These are phyloP conservation scores for Nannoperca australis DNA, from an alignment of 2,797 vertebrate genomes.

Conservation along the genomic window DNA sequence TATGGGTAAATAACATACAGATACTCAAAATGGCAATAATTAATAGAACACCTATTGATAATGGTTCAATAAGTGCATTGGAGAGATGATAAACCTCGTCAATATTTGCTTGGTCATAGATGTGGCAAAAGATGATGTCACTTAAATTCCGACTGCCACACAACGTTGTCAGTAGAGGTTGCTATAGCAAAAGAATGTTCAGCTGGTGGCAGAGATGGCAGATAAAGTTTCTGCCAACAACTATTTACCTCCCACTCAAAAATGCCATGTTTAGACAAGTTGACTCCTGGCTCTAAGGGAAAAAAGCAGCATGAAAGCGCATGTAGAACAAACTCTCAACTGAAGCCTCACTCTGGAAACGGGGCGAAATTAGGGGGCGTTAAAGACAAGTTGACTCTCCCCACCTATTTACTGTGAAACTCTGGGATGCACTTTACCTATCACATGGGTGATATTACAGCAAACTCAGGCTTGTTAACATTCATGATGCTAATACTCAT, in stretches of 20 bases:
- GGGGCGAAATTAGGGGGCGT: not conserved
- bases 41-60: too few species aligned
- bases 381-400: not conserved
- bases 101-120: too few species aligned
- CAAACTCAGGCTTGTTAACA: too few species aligned
- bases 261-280: not conserved
- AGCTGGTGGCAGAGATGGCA: not conserved
- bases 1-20: not conserved
- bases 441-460: not conserved
- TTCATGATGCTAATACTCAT: not conserved
- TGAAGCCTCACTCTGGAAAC: not conserved
- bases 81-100: not conserved
- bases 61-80: not conserved
- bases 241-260: not conserved
- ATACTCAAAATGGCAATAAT: too few species aligned
- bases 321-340: not conserved
- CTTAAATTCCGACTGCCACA: too few species aligned
- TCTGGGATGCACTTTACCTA: not conserved
- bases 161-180: not conserved
- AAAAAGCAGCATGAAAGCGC: not conserved
- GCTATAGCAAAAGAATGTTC: not conserved
- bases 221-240: not conserved
- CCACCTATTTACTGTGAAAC: not conserved
- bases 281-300: too few species aligned
- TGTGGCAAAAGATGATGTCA: too few species aligned